Percentiles rank a stretch among this genome's conserved stretches.
These are phyloP conservation scores for Neopelma chrysocephalum DNA, from an alignment of 2,797 vertebrate genomes.

Conservation along the genomic window DNA sequence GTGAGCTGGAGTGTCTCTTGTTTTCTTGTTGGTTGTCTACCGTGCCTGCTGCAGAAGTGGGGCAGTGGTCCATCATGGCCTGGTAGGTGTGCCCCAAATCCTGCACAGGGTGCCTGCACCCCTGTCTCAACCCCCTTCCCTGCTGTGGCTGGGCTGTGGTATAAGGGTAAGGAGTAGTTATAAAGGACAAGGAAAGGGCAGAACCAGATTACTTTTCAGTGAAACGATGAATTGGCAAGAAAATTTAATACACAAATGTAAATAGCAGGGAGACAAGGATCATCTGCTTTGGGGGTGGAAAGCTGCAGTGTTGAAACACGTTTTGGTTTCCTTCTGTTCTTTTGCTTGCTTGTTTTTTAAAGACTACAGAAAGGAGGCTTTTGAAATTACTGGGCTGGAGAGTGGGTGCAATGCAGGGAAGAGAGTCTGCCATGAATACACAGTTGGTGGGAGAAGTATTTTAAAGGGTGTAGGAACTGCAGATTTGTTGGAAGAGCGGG, in stretches of 20 bases:
- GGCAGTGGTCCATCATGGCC: fast-evolving
- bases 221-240: background rate
- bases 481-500: background rate
- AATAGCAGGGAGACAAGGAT: background rate
- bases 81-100: background rate
- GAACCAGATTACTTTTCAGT: background rate
- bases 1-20: background rate
- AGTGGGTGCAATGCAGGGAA: background rate
- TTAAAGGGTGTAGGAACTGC: background rate
- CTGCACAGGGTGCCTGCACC: fast-evolving
- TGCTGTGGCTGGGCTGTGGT: background rate
- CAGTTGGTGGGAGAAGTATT: background rate
- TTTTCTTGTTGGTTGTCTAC: background rate
- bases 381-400: background rate
- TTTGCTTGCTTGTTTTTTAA: background rate
- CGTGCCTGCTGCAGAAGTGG: fast-evolving
- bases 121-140: fast-evolving
- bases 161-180: background rate
- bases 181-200: background rate
- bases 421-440: background rate
- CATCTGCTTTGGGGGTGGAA: slow-evolving; percentile 20
- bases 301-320: background rate
- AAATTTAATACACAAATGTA: background rate
- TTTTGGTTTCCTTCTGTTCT: background rate
- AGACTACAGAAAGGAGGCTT: background rate